These are phyloP conservation scores for Eilema sororculum DNA, from an alignment of 2,888 invertebrate species.

Conservation along the genomic window DNA sequence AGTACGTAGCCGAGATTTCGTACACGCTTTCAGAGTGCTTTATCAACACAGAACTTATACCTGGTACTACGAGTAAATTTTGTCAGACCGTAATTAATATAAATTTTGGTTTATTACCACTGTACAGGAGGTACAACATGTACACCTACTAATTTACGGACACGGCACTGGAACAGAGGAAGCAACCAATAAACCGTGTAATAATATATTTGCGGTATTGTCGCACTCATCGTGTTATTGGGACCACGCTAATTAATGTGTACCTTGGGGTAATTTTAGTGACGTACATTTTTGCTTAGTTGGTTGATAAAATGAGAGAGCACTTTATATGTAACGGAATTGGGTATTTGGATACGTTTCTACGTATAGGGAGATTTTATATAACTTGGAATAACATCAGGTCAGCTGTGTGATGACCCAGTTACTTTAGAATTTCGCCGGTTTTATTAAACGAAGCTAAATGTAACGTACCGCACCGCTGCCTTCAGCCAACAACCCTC, in stretches of 20 bases:
- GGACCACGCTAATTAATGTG: constrained; percentile 45
- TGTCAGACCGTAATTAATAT: constrained; percentile 3
- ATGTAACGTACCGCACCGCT: not conserved
- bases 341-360: not conserved
- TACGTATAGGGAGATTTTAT: not conserved
- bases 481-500: not conserved
- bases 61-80: not conserved
- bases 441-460: not conserved
- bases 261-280: constrained; percentile 36
- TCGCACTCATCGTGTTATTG: constrained; percentile 44
- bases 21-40: too few species aligned
- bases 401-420: not conserved
- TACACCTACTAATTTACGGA: constrained; percentile 32
- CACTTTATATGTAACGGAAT: not conserved
- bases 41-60: too few species aligned
- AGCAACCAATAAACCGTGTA: constrained; percentile 53
- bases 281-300: constrained; percentile 22
- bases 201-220: constrained; percentile 56
- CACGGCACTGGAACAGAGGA: constrained; percentile 48
- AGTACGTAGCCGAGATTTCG: too few species aligned
- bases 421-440: not conserved
- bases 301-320: not conserved
- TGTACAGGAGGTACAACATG: constrained; percentile 19
- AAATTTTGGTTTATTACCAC: constrained; percentile 10
- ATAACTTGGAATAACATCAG: not conserved